Evolutionary conservation across 2,113 vertebrate genomes (phyloP).

Genomic region (Rhizomys pruinosus): DNA sequence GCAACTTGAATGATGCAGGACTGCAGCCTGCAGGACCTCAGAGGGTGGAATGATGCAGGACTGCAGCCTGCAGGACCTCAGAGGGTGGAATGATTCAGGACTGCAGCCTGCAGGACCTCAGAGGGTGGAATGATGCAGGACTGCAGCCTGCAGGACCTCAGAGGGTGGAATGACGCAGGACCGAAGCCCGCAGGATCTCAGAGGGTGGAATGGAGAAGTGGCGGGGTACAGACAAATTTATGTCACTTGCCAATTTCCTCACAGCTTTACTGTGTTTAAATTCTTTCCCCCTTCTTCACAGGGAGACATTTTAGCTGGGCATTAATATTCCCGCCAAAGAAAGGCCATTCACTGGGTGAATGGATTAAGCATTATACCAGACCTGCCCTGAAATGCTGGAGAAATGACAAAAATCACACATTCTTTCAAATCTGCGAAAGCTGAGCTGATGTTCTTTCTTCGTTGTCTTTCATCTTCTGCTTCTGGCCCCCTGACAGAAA

Average conservation of each 20-base stretch:
- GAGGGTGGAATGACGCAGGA: too few relatives aligned
- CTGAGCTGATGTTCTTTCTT: slow-evolving; percentile 79
- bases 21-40: slow-evolving; percentile 15
- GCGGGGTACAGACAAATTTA: neutral
- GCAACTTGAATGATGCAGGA: neutral
- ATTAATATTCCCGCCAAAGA: slow-evolving; percentile 73
- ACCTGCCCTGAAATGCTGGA: slow-evolving; percentile 78
- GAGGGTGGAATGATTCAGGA: neutral
- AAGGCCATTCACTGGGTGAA: slow-evolving; percentile 52
- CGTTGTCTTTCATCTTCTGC: slow-evolving; percentile 72
- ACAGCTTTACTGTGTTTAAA: neutral
- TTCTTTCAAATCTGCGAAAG: slow-evolving; percentile 81
- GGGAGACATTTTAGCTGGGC: slow-evolving; percentile 51
- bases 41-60: neutral
- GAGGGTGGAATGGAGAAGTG: slow-evolving; percentile 37
- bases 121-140: neutral
- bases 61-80: slow-evolving; percentile 15
- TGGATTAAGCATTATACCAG: slow-evolving; percentile 80
- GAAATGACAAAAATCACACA: slow-evolving; percentile 78
- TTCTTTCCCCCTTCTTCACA: slow-evolving; percentile 10
- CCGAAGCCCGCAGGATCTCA: slow-evolving; percentile 13
- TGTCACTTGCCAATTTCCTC: slow-evolving; percentile 8
- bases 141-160: slow-evolving; percentile 15
- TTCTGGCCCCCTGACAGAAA: slow-evolving; percentile 74
- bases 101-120: slow-evolving; percentile 15